Percentiles rank a stretch among this genome's conserved stretches.
Conservation (phyloP, 2,113 vertebrate genomes). For the Tragelaphus scriptus region DNA sequence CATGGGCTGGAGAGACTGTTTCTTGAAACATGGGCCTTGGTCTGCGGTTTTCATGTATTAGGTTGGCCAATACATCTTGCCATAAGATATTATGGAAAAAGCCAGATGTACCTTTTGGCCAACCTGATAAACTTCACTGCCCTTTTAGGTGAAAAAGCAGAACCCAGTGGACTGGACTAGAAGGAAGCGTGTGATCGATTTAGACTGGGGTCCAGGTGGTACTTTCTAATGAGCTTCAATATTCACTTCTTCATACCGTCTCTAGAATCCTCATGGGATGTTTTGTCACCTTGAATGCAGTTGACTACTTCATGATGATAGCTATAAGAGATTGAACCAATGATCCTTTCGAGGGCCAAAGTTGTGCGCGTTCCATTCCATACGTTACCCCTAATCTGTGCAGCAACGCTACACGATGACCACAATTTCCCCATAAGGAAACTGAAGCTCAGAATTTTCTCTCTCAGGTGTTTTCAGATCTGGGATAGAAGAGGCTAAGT, state of each 20-base stretch:
- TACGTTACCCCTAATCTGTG: neutral
- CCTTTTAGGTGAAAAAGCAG: neutral
- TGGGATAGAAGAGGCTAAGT: neutral
- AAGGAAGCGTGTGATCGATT: neutral
- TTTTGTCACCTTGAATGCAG: neutral
- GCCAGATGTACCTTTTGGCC: neutral
- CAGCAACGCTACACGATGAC: accelerated
- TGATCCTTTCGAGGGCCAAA: neutral
- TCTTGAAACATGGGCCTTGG: neutral
- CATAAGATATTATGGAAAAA: neutral
- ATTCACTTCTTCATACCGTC: neutral
- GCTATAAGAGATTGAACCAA: neutral
- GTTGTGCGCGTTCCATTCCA: neutral
- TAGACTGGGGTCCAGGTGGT: neutral
- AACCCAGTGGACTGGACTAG: neutral
- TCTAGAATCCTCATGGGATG: neutral
- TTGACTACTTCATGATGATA: neutral
- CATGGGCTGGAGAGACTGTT: neutral
- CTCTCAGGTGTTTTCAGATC: neutral
- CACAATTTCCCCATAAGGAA: neutral
- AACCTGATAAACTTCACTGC: neutral
- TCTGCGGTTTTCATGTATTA: neutral
- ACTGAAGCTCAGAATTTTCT: neutral
- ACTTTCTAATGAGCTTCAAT: neutral
- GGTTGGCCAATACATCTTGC: neutral